Evolutionary conservation across 2,888 invertebrate species (phyloP).

Genomic region (Steromphala cineraria): DNA sequence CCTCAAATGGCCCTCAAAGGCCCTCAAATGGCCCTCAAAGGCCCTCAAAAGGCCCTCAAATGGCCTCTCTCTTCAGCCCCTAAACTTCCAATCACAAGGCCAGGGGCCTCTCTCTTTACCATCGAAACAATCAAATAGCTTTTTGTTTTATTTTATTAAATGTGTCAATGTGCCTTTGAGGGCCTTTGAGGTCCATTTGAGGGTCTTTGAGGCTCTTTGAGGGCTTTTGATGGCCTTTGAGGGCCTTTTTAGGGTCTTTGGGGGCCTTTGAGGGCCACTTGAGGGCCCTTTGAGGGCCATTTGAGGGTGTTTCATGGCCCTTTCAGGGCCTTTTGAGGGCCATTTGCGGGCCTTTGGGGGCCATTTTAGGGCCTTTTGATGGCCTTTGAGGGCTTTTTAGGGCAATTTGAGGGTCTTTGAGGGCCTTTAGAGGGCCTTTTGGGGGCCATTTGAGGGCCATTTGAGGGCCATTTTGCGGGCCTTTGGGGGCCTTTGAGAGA

Average conservation of each 20-base stretch:
- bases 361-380: background rate
- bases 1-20: no score
- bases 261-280: background rate
- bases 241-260: background rate
- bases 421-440: background rate
- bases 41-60: no score
- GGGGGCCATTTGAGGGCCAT: background rate
- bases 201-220: background rate
- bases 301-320: background rate
- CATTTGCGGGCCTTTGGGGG: background rate
- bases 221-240: slow-evolving; percentile 10
- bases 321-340: slow-evolving; percentile 16
- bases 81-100: no score
- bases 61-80: no score
- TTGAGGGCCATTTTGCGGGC: no score
- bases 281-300: no score
- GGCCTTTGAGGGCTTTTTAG: background rate
- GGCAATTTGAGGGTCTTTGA: background rate
- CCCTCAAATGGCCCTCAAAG: no score
- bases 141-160: no score
- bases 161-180: no score
- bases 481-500: background rate
- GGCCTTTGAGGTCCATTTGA: slow-evolving; percentile 35
- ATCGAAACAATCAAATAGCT: no score
- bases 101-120: no score